phyloP scores from a whole-genome alignment of 2,797 vertebrate genomes.

The Eulemur mongoz region DNA sequence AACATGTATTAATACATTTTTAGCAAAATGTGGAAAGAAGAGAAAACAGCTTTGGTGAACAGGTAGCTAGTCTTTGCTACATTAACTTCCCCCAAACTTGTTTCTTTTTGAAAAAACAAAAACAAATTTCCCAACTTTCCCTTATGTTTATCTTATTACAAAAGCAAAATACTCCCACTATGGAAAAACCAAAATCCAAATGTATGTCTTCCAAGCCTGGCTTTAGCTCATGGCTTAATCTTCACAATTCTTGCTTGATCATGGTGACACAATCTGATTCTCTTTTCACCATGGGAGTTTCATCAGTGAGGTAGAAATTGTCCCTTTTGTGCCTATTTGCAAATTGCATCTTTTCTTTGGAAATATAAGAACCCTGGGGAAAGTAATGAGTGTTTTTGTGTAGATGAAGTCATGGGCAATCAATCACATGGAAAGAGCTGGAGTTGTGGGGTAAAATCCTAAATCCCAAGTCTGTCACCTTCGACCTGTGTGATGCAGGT shows the following conservation, averaged over 20 bases:
- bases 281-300: neutral
- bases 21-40: neutral
- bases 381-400: neutral
- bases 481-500: neutral
- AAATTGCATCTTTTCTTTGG: neutral
- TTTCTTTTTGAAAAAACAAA: neutral
- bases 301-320: neutral
- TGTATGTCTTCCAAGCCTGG: neutral
- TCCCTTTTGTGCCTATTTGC: neutral
- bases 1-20: neutral
- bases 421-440: neutral
- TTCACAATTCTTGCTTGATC: neutral
- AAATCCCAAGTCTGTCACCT: neutral
- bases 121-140: neutral
- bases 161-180: neutral
- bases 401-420: neutral
- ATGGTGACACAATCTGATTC: neutral
- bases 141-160: conserved; percentile 17
- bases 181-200: neutral
- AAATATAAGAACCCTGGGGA: neutral
- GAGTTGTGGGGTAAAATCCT: conserved; percentile 8
- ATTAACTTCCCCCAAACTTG: neutral
- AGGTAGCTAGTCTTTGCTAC: neutral
- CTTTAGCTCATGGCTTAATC: neutral
- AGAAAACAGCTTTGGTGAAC: neutral